phyloP scores from a whole-genome alignment of 2,797 vertebrate genomes.

The Sebastes wilsoni region DNA sequence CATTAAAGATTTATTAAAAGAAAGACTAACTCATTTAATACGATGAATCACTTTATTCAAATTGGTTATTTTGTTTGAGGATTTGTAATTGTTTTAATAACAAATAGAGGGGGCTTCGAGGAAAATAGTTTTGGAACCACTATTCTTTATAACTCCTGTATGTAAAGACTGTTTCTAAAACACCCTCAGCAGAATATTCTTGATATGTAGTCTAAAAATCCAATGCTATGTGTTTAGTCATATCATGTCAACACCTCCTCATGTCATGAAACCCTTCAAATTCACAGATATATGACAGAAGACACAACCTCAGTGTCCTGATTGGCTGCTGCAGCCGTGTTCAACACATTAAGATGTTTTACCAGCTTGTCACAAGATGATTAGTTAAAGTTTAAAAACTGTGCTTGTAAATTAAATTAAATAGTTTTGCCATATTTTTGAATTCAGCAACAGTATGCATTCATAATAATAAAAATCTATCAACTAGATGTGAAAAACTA shows the following conservation, averaged over 20 bases:
- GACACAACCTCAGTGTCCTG: background rate
- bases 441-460: background rate
- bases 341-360: background rate
- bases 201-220: too few relatives aligned
- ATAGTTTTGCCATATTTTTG: background rate
- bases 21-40: too few relatives aligned
- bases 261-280: background rate
- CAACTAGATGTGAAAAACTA: background rate
- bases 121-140: too few relatives aligned
- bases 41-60: too few relatives aligned
- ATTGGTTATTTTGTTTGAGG: accelerated
- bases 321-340: background rate
- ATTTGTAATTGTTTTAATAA: too few relatives aligned
- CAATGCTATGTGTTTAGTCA: too few relatives aligned
- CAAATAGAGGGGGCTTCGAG: too few relatives aligned
- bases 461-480: background rate
- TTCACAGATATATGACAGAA: background rate
- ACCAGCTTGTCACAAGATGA: background rate
- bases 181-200: too few relatives aligned
- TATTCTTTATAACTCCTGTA: too few relatives aligned
- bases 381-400: background rate
- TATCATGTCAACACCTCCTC: too few relatives aligned
- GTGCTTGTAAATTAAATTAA: background rate
- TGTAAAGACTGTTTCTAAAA: too few relatives aligned
- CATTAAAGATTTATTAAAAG: too few relatives aligned